Base-by-base conservation (phyloP, 2,797 vertebrate species). In the Anguilla marmorata region DNA sequence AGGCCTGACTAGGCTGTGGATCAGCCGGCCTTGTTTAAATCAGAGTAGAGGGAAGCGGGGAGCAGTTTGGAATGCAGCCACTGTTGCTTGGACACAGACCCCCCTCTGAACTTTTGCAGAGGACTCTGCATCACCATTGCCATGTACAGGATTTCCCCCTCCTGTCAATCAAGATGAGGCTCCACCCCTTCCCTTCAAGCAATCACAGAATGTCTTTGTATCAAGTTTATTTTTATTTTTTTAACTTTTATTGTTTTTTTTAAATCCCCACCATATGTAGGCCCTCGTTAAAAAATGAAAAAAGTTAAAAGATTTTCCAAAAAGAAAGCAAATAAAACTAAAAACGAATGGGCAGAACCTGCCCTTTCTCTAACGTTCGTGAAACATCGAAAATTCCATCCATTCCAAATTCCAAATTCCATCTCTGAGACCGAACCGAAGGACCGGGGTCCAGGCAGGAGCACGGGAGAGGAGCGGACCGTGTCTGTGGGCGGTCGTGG, bases 11-110 rank as follows among this genome's bases (percentile, higher is more conserved):
- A n/a, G 7, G 63, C 21, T n/a, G 24, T n/a, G 63, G 63, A 27
- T 27, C 5, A 24, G 19, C 60, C 19, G 0, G 21, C 16, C 24
- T 63, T 16, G 4, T 24, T 63, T 69, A 6, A 69, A n/a, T 14
- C 19, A 6, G 37, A 19, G 8, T n/a, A 5, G 45, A 50, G 79
- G 41, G 76, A 45, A 14, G 54, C 33, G 52, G 82, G 48, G 83
- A 85, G 79, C 24, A 37, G 50, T 89, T 69, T 89, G 84, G 89
- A 89, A 89, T 89, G 86, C 89, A 87, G 87, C 84, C 84, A 60
- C 12, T 33, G 72, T 76, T 76, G 72, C 72, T 37, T 2, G 37
- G 33, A 4, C 69, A 72, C n/a, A 72, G 16, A 63, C 60, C 60
- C 60, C 24, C 88, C 41, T 89, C 66, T 86, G 63, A 41, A 74